These are phyloP conservation scores for Dexiosoma caninum DNA, from an alignment of 2,888 invertebrate species.

Conservation along the genomic window DNA sequence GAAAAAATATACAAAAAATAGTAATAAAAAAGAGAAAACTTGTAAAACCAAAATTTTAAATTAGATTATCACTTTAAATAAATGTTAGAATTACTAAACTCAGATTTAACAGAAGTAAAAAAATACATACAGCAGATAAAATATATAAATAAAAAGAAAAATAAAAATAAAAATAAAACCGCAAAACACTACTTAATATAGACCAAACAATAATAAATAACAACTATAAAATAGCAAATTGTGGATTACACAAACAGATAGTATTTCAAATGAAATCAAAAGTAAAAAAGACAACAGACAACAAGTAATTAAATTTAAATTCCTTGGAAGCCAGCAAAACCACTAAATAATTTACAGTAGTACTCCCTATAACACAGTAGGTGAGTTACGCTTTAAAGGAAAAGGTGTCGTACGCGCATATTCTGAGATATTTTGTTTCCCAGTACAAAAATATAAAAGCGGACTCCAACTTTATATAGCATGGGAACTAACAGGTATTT, in stretches of 20 bases:
- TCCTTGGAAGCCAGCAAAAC: neutral
- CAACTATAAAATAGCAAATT: neutral
- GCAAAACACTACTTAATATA: conserved; percentile 17
- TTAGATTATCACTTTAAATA: conserved; percentile 25
- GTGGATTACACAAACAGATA: conserved; percentile 13
- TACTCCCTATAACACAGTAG: neutral
- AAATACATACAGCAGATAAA: neutral
- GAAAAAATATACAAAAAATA: conserved; percentile 3
- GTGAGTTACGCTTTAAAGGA: too few species aligned
- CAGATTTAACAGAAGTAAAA: neutral
- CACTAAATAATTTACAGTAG: too few species aligned
- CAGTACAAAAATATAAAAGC: too few species aligned
- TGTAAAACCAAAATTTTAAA: neutral
- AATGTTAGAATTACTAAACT: conserved; percentile 29
- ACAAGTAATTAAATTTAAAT: conserved; percentile 3
- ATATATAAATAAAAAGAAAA: too few species aligned
- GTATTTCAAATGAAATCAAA: conserved; percentile 2
- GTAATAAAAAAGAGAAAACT: neutral
- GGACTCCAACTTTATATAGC: too few species aligned
- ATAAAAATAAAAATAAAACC: neutral
- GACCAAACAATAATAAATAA: neutral
- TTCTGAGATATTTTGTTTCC: too few species aligned
- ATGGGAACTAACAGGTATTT: too few species aligned
- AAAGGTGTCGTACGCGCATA: too few species aligned
- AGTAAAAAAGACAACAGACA: neutral